Percentiles rank a stretch among this genome's conserved stretches.
Evolutionary conservation across 2,113 vertebrate genomes (phyloP).

Genomic region (Rhinolophus ferrumequinum): DNA sequence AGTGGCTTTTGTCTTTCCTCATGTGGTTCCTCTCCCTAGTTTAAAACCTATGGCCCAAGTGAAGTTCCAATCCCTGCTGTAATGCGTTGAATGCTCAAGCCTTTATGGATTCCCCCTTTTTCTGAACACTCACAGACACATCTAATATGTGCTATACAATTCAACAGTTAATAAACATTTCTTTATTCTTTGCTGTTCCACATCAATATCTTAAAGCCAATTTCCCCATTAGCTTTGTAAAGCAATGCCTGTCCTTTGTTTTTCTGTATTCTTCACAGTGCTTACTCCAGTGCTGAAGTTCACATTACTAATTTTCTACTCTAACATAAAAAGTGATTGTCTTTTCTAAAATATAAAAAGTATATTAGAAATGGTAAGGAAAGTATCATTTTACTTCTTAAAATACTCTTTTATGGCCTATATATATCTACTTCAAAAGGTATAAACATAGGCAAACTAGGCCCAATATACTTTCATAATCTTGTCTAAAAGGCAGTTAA

Average conservation of each 20-base stretch:
- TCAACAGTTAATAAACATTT: constrained; percentile 19
- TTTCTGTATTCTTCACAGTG: constrained; percentile 22
- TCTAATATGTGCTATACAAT: constrained; percentile 25
- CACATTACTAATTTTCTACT: constrained; percentile 21
- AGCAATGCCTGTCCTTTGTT: constrained; percentile 5
- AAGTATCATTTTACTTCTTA: constrained; percentile 41
- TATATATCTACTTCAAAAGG: background rate
- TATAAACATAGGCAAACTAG: background rate
- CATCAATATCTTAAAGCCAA: constrained; percentile 1
- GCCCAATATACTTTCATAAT: background rate
- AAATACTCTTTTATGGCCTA: background rate
- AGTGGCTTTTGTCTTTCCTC: background rate
- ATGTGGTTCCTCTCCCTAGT: constrained; percentile 15
- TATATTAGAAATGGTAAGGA: constrained; percentile 38
- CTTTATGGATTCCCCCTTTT: constrained; percentile 4
- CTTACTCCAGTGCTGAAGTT: background rate
- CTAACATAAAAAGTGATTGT: constrained; percentile 30
- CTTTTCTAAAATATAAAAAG: constrained; percentile 46
- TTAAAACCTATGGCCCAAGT: constrained; percentile 2
- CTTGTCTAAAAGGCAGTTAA: constrained; percentile 37
- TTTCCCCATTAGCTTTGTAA: constrained; percentile 38
- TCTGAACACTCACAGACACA: background rate
- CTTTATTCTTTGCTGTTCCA: constrained; percentile 39
- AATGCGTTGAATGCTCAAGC: background rate
- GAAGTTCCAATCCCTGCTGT: background rate